Conservation (phyloP, 2,888 invertebrate species). For the Adelphocoris suturalis region DNA sequence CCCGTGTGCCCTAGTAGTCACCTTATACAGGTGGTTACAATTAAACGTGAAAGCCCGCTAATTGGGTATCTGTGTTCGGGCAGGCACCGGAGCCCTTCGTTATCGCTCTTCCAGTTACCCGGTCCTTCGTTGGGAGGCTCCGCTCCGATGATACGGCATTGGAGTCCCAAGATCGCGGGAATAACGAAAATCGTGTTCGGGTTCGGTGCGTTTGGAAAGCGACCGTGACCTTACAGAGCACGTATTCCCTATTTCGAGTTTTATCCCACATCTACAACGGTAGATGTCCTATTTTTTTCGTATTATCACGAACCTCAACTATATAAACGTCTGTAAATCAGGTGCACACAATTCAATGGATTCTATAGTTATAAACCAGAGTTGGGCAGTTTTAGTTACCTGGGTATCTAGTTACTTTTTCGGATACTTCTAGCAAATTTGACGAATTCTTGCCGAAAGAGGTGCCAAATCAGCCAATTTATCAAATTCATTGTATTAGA, state of each 20-base stretch:
- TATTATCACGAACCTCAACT: not conserved
- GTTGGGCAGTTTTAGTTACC: no score
- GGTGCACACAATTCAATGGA: no score
- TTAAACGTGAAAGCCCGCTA: conserved; percentile 68
- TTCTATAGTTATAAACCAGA: no score
- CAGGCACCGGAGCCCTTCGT: conserved; percentile 43
- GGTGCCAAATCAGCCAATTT: no score
- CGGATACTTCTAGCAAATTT: no score
- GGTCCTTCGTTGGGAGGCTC: not conserved
- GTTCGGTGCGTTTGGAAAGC: conserved; percentile 17
- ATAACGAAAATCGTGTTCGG: conserved; percentile 54
- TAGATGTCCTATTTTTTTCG: not conserved
- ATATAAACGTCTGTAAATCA: no score
- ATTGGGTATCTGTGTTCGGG: conserved; percentile 67
- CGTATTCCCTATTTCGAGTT: conserved; percentile 23
- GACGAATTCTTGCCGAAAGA: no score
- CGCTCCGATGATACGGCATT: conserved; percentile 16
- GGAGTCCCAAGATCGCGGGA: conserved; percentile 30
- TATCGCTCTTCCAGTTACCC: conserved; percentile 41
- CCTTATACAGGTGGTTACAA: conserved; percentile 68
- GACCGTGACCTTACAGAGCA: conserved; percentile 22
- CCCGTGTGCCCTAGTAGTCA: conserved; percentile 61
- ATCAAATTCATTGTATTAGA: no score
- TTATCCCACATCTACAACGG: not conserved
- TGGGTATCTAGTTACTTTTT: no score